A percentile compares a stretch with the other conserved stretches of the same genome.
Conservation (phyloP, 2,113 vertebrate species). For the Cheirogaleus medius region DNA sequence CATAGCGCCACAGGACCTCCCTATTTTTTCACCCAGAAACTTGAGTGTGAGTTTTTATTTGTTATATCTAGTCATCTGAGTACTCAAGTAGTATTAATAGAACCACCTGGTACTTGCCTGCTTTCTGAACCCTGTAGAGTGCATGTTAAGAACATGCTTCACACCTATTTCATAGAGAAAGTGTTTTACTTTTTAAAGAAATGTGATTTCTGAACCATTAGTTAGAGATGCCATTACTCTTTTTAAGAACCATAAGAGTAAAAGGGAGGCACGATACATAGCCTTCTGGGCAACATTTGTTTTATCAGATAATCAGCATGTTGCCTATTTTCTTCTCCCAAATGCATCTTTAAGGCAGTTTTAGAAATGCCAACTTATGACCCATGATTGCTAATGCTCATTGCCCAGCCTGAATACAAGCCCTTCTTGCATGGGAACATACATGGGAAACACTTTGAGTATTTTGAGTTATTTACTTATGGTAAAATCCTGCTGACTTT, state of each 20-base stretch:
- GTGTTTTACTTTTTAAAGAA: conserved; percentile 56
- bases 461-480: conserved; percentile 63
- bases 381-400: neutral
- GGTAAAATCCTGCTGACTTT: conserved; percentile 52
- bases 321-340: conserved; percentile 54
- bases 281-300: conserved; percentile 47
- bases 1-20: neutral
- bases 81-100: neutral
- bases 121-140: neutral
- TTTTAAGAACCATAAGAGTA: conserved; percentile 32
- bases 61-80: neutral
- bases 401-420: conserved; percentile 49
- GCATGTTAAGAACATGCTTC: neutral
- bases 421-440: conserved; percentile 31
- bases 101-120: neutral
- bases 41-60: neutral
- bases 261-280: neutral
- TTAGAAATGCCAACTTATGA: conserved; percentile 27
- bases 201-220: conserved; percentile 47
- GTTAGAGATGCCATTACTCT: conserved; percentile 20
- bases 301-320: conserved; percentile 31
- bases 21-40: neutral
- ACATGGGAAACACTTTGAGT: conserved; percentile 20
- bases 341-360: conserved; percentile 28
- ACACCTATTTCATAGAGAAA: conserved; percentile 12